Conservation (phyloP, 1,140 invertebrate genomes). For the Metopolophium dirhodum region DNA sequence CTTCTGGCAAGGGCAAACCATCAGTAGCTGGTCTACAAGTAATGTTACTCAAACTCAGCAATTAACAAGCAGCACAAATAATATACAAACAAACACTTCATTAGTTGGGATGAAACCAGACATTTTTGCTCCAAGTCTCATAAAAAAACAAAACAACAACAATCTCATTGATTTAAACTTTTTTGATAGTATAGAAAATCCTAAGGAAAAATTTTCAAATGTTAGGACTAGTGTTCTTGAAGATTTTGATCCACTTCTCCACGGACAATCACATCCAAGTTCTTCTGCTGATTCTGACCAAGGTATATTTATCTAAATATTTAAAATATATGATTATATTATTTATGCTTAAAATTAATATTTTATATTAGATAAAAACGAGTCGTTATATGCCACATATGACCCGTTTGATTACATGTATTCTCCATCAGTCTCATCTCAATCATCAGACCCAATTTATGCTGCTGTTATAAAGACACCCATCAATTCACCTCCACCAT, state of each 20-base stretch:
- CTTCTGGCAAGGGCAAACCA: constrained; percentile 24
- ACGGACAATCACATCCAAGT: not conserved
- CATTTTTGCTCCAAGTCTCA: constrained; percentile 63
- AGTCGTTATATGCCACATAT: constrained; percentile 78
- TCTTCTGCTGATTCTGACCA: constrained; percentile 10
- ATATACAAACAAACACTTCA: constrained; percentile 9
- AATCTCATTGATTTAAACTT: constrained; percentile 68
- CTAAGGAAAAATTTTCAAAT: constrained; percentile 62
- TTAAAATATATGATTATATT: not conserved
- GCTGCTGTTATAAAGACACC: constrained; percentile 70
- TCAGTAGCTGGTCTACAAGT: constrained; percentile 8
- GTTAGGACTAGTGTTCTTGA: constrained; percentile 70
- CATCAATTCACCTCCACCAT: constrained; percentile 67
- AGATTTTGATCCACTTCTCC: constrained; percentile 80
- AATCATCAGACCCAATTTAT: constrained; percentile 79
- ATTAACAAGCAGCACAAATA: not conserved
- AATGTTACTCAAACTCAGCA: constrained; percentile 33
- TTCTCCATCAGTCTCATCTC: constrained; percentile 65
- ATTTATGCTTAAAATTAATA: not conserved
- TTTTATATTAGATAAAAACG: constrained; percentile 47
- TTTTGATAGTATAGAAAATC: constrained; percentile 61
- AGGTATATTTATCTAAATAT: constrained; percentile 42
- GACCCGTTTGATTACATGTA: constrained; percentile 87
- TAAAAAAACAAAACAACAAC: constrained; percentile 67
- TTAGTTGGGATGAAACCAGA: not conserved